phyloP scores from a whole-genome alignment of 1,140 invertebrate genomes.

The Leptopilina clavipes region DNA sequence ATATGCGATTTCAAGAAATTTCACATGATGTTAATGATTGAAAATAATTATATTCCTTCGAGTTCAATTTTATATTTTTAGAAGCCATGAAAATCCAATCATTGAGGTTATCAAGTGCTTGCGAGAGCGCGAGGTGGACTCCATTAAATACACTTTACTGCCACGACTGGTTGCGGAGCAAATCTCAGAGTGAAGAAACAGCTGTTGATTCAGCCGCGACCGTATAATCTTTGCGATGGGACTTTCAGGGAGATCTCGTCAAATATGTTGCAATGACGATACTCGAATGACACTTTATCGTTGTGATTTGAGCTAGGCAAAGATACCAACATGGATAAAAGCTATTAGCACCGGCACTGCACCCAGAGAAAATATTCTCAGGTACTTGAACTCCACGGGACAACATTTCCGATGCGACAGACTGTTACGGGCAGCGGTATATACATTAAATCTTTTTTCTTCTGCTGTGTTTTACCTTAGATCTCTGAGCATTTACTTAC shows the following conservation, averaged over 20 bases:
- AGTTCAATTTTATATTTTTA: too few species aligned
- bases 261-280: background rate
- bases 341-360: conserved; percentile 20
- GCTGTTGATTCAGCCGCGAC: background rate
- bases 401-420: background rate
- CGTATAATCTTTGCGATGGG: background rate
- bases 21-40: too few species aligned
- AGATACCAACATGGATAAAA: conserved; percentile 4
- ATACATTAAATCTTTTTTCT: conserved; percentile 19
- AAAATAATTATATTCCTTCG: too few species aligned
- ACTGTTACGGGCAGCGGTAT: background rate
- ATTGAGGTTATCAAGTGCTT: too few species aligned
- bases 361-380: background rate
- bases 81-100: too few species aligned
- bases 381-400: conserved; percentile 22
- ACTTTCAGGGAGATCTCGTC: conserved; percentile 18
- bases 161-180: conserved; percentile 25
- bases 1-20: too few species aligned
- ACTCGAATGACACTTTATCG: conserved; percentile 25
- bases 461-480: background rate
- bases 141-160: conserved; percentile 35
- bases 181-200: conserved; percentile 37
- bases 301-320: background rate
- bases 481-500: too few species aligned
- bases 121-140: too few species aligned